Conservation (phyloP, 1,140 invertebrate genomes). For the Zaprionus davidi region DNA sequence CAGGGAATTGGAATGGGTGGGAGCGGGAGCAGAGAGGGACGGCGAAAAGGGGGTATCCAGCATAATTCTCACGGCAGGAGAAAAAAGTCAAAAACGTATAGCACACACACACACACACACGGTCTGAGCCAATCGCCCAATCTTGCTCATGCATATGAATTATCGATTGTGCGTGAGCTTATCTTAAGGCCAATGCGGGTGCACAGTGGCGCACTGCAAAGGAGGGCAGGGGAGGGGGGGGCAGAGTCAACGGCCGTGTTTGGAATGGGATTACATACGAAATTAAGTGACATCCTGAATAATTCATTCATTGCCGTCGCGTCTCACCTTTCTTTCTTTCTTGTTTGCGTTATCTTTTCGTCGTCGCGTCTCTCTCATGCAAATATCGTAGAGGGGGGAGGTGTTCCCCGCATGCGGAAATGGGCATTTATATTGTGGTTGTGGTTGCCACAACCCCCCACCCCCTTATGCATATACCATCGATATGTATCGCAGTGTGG, state of each 20-base stretch:
- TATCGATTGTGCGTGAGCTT: slow-evolving; percentile 74
- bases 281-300: slow-evolving; percentile 65
- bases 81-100: slow-evolving; percentile 21
- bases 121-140: neutral
- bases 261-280: slow-evolving; percentile 70
- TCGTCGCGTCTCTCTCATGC: slow-evolving; percentile 24
- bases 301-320: slow-evolving; percentile 58
- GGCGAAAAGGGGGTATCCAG: neutral
- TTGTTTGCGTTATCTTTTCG: slow-evolving; percentile 16
- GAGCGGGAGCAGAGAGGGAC: neutral
- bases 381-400: slow-evolving; percentile 7
- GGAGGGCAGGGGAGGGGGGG: too few relatives aligned
- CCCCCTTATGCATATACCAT: slow-evolving; percentile 47
- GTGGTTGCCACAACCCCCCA: neutral
- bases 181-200: slow-evolving; percentile 19
- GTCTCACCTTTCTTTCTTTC: neutral
- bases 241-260: slow-evolving; percentile 46
- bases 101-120: slow-evolving; percentile 3
- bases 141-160: slow-evolving; percentile 67
- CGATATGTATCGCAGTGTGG: slow-evolving; percentile 61
- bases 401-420: slow-evolving; percentile 51
- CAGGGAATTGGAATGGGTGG: neutral
- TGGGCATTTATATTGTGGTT: slow-evolving; percentile 55
- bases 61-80: slow-evolving; percentile 73
- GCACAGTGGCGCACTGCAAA: neutral